A percentile compares a stretch with the other conserved stretches of the same genome.
phyloP scores from a whole-genome alignment of 2,797 vertebrate genomes.

The Darevskia mixta region DNA sequence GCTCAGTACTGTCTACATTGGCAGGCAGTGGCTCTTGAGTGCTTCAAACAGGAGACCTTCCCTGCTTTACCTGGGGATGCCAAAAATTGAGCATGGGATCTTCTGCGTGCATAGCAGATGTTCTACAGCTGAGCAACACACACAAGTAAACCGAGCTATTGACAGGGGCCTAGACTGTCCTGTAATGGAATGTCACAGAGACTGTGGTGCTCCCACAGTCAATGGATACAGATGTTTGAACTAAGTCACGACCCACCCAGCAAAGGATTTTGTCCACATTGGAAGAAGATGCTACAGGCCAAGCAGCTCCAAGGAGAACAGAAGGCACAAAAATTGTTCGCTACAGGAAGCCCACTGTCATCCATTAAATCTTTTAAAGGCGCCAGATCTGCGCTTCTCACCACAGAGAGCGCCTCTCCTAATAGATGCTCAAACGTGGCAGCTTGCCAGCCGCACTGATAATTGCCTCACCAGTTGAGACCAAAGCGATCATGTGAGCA shows the following conservation, averaged over 20 bases:
- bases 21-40: too few relatives aligned
- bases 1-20: too few relatives aligned
- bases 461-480: not conserved
- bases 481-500: not conserved
- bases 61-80: too few relatives aligned
- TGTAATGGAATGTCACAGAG: not conserved
- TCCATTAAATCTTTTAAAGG: constrained; percentile 30
- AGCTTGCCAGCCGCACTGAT: not conserved
- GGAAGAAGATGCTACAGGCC: not conserved
- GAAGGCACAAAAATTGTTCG: not conserved
- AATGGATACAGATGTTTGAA: constrained; percentile 32
- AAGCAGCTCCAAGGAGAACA: constrained; percentile 21
- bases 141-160: not conserved
- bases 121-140: not conserved
- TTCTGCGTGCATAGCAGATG: too few relatives aligned
- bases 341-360: not conserved
- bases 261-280: constrained; percentile 4
- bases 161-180: not conserved
- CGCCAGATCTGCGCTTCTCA: not conserved
- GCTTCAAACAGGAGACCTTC: too few relatives aligned
- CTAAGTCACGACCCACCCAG: not conserved
- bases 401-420: not conserved
- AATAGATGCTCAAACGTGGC: not conserved
- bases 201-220: not conserved
- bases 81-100: too few relatives aligned